phyloP scores from a whole-genome alignment of 2,797 vertebrate genomes.

The Malacoraja senta region DNA sequence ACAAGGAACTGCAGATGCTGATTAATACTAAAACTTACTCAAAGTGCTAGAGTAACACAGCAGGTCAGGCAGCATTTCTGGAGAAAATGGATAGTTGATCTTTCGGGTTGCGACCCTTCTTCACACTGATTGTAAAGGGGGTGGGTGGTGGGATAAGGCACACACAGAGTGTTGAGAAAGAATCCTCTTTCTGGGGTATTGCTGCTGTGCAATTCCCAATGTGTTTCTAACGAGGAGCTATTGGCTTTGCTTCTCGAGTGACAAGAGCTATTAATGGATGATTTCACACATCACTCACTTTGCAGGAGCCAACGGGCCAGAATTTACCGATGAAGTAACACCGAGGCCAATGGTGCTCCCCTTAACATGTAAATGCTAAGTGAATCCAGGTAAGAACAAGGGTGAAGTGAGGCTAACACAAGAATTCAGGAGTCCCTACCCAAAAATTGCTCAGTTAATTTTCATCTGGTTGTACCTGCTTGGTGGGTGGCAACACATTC shows the following conservation, averaged over 20 bases:
- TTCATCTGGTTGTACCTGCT: not conserved
- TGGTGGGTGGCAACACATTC: not conserved
- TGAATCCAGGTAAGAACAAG: not conserved
- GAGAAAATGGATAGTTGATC: too few relatives aligned
- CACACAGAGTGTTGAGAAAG: not conserved
- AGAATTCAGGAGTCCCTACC: not conserved
- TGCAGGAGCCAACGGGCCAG: not conserved
- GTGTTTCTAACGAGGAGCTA: not conserved
- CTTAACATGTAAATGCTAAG: not conserved
- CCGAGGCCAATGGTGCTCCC: not conserved
- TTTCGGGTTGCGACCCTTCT: too few relatives aligned
- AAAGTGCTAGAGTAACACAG: too few relatives aligned
- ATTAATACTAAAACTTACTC: too few relatives aligned
- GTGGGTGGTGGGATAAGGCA: too few relatives aligned
- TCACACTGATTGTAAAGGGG: too few relatives aligned
- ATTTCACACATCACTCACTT: not conserved
- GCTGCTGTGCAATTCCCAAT: too few relatives aligned
- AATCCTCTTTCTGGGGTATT: too few relatives aligned
- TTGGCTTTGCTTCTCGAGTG: not conserved
- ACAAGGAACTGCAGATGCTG: too few relatives aligned
- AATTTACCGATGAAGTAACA: not conserved
- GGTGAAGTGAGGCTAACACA: not conserved
- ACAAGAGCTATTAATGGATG: not conserved
- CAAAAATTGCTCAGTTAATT: not conserved
- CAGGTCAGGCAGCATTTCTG: too few relatives aligned